Evolutionary conservation across 2,888 invertebrate genomes (phyloP).

Genomic region (Dryadula phaetusa): DNA sequence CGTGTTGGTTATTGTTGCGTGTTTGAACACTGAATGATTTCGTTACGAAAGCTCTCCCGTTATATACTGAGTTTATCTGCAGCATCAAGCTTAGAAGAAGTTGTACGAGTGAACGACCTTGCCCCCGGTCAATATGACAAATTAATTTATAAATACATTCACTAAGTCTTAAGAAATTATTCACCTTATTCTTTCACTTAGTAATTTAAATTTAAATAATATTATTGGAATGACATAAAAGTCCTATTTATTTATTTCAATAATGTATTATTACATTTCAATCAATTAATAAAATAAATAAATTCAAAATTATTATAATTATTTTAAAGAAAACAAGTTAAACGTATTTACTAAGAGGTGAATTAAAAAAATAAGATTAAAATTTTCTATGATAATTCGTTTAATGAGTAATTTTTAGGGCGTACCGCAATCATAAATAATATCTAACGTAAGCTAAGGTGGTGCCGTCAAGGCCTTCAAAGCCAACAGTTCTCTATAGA

Average conservation of each 20-base stretch:
- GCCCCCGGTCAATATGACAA: conserved; percentile 42
- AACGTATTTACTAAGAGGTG: too few relatives aligned
- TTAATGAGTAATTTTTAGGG: too few relatives aligned
- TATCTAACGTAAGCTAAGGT: too few relatives aligned
- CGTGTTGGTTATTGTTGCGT: conserved; percentile 54
- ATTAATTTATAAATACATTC: conserved; percentile 38
- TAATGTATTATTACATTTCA: not conserved
- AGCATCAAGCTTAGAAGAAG: conserved; percentile 40
- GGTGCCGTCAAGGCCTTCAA: too few relatives aligned
- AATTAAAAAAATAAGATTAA: too few relatives aligned
- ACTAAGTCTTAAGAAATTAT: conserved; percentile 27
- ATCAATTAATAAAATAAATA: too few relatives aligned
- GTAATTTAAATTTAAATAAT: not conserved
- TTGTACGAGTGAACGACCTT: conserved; percentile 41
- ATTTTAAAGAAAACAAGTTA: too few relatives aligned
- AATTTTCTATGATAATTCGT: too few relatives aligned
- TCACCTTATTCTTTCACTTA: not conserved
- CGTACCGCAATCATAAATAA: too few relatives aligned
- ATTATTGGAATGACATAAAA: not conserved
- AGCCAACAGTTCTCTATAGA: too few relatives aligned
- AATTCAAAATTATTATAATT: too few relatives aligned
- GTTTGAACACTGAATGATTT: conserved; percentile 53
- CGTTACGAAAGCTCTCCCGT: conserved; percentile 20
- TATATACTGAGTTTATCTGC: conserved; percentile 39
- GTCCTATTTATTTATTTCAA: not conserved